Base-by-base conservation (phyloP, 1,140 invertebrate genomes). In the Drosophila malerkotliana region DNA sequence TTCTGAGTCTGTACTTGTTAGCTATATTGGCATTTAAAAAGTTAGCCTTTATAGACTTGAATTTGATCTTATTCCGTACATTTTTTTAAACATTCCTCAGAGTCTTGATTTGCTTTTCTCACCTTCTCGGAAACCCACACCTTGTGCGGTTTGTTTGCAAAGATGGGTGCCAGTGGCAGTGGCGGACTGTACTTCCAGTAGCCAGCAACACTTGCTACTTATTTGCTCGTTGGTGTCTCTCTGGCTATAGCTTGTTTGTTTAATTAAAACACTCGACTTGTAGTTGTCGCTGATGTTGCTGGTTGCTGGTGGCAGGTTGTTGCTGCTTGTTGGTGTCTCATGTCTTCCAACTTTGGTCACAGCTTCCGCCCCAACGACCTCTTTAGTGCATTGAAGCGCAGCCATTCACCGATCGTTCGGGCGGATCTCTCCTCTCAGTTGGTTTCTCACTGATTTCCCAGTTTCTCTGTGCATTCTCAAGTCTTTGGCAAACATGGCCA, bases 331-430 rank as follows among this genome's bases (percentile, higher is more conserved):
- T 14, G 37, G 37, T 47, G 45, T 41, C 41, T 52, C 49, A 51
- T 45, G 67, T 44, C 32, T 81, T 67, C 76, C 83, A 88, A 89
- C 79, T 89, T 84, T 83, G 79, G 83, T 76, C 76, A 88, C 82
- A 87, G 82, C 82, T 88, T 87, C 82, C 82, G 83, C 66, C 78
- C 34, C 72, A 49, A 34, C 84, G 82, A 85, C 78, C 82, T 78
- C 74, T 82, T 85, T 85, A 85, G 52, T 64, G 82, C 82, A 87
- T 61, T 82, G 74, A 87, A 82, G 82, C 83, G 79, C 83, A 87
- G 79, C 82, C 83, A 88, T 88, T 82, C 82, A 82, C 78, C 83
- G 77, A 85, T 88, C 45, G 41, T 44, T 44, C 41, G 30, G 74
- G 15, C 18, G 14, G 62, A 79, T 79, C 73, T 55, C 55, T 67